Evolutionary conservation across 1,140 invertebrate genomes (phyloP).

Genomic region (Whitmania pigra): DNA sequence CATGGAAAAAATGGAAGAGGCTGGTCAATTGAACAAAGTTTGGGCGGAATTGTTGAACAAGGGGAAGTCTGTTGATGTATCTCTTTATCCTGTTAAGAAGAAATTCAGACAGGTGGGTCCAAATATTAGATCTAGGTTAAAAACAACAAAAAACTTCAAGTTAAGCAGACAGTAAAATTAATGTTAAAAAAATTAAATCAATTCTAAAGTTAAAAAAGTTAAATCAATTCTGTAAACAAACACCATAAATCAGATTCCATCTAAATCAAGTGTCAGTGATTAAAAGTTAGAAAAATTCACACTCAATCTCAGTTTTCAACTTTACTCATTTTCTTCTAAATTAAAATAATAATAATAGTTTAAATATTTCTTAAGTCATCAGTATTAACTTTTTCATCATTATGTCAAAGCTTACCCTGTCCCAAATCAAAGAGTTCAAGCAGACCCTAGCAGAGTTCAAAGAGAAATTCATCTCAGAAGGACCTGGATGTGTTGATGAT

Average conservation of each 20-base stretch:
- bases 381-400: not conserved
- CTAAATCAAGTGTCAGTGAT: too few species aligned
- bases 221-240: too few species aligned
- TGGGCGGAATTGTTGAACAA: slow-evolving; percentile 41
- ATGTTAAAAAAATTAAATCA: too few species aligned
- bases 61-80: slow-evolving; percentile 41
- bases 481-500: slow-evolving; percentile 61
- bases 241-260: too few species aligned
- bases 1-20: slow-evolving; percentile 20
- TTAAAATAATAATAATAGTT: too few species aligned
- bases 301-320: too few species aligned
- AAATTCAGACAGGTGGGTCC: slow-evolving; percentile 55
- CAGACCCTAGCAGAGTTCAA: slow-evolving; percentile 55
- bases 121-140: not conserved
- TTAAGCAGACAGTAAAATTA: too few species aligned
- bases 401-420: slow-evolving; percentile 46
- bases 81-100: slow-evolving; percentile 42
- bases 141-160: too few species aligned
- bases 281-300: too few species aligned
- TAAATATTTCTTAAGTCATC: not conserved
- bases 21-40: slow-evolving; percentile 32
- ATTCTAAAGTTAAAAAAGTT: too few species aligned
- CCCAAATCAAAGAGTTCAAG: slow-evolving; percentile 59
- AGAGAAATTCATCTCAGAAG: slow-evolving; percentile 57
- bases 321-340: too few species aligned